Conservation (phyloP, 2,888 invertebrate species). For the Caenorhabditis angaria region DNA sequence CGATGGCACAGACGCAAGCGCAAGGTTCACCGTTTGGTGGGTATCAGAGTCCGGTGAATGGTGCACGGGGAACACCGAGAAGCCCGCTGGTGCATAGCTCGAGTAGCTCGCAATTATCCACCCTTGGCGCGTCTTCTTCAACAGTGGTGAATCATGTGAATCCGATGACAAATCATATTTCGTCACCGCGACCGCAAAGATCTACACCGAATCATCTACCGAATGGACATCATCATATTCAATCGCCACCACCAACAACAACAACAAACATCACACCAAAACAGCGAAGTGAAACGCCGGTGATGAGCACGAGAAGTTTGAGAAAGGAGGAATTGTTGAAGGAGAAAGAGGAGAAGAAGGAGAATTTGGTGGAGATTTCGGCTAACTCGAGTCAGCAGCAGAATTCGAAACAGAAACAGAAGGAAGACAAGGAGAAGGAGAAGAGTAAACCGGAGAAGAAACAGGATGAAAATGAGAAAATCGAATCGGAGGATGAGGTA, state of each 20-base stretch:
- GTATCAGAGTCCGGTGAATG: background rate
- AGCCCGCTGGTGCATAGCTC: background rate
- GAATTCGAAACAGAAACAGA: too few species aligned
- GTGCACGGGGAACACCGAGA: background rate
- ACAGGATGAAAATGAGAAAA: background rate
- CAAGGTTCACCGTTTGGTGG: too few species aligned
- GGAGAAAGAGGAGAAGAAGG: conserved; percentile 5
- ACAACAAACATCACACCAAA: background rate
- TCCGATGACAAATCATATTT: background rate
- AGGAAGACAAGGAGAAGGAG: background rate
- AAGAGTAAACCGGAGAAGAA: too few species aligned
- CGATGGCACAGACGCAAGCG: too few species aligned
- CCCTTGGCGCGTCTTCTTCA: background rate
- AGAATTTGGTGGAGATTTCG: background rate
- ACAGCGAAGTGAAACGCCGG: background rate
- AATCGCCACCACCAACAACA: background rate
- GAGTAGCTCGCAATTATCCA: background rate
- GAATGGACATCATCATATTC: too few species aligned
- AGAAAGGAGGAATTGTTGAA: background rate
- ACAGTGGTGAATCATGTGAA: too few species aligned
- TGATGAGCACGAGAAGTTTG: background rate
- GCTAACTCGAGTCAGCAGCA: background rate
- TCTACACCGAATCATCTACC: too few species aligned
- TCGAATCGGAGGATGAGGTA: background rate
- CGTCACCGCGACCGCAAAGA: too few species aligned